Evolutionary conservation across 2,113 vertebrate species (phyloP).

Genomic region (Chloroceryle aenea): DNA sequence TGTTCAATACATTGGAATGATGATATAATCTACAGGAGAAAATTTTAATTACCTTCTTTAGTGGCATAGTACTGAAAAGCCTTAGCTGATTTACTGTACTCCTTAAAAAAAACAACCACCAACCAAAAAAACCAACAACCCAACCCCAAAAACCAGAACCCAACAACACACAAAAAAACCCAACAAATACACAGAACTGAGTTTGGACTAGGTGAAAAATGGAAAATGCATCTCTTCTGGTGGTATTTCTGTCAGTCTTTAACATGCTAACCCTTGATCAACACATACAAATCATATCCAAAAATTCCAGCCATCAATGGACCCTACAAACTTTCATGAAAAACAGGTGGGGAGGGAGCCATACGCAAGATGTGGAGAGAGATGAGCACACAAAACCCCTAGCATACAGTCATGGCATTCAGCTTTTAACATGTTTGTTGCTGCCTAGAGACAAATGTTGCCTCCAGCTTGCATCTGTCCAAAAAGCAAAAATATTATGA

Average conservation of each 20-base stretch:
- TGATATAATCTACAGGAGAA: neutral
- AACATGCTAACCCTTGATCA: neutral
- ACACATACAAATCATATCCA: neutral
- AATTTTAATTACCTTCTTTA: neutral
- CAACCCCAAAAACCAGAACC: no score
- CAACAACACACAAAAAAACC: neutral
- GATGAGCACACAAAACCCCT: neutral
- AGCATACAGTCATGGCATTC: neutral
- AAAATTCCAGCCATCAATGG: neutral
- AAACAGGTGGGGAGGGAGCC: neutral
- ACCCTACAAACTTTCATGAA: neutral
- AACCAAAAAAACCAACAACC: neutral
- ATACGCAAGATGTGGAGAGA: neutral
- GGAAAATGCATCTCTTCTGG: neutral
- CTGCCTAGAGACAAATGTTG: constrained; percentile 1
- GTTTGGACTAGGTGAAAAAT: neutral
- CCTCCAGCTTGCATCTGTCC: neutral
- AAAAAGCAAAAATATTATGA: constrained; percentile 12
- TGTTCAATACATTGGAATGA: neutral
- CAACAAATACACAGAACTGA: neutral
- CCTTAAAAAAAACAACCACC: neutral
- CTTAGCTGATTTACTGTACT: neutral
- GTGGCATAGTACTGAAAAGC: neutral
- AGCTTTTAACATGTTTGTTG: neutral
- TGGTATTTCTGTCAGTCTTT: neutral